phyloP scores from a whole-genome alignment of 2,113 vertebrate species.

The Riparia riparia region DNA sequence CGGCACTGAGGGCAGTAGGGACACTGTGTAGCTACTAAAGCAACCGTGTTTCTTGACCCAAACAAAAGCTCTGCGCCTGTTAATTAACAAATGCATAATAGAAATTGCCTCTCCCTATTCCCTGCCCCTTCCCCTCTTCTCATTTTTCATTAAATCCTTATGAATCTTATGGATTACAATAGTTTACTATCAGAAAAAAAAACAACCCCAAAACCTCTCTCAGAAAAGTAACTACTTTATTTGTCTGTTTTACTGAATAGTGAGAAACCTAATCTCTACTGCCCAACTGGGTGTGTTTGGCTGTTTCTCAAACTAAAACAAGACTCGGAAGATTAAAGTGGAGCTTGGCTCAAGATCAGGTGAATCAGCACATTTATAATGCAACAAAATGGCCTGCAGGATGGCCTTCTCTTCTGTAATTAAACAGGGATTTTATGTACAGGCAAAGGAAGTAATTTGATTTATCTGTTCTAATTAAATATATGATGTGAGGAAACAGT shows the following conservation, averaged over 20 bases:
- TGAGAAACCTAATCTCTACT: background rate
- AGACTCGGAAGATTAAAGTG: constrained; percentile 42
- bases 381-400: constrained; percentile 47
- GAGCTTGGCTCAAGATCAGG: constrained; percentile 53
- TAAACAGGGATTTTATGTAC: background rate
- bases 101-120: background rate
- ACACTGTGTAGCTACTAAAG: background rate
- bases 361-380: constrained; percentile 49
- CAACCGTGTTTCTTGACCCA: background rate
- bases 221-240: constrained; percentile 15
- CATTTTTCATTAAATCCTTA: background rate
- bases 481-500: constrained; percentile 20
- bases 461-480: constrained; percentile 51
- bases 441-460: constrained; percentile 56
- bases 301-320: constrained; percentile 46
- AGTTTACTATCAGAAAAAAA: background rate
- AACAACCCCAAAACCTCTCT: background rate
- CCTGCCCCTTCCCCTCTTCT: background rate
- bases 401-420: constrained; percentile 43
- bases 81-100: background rate
- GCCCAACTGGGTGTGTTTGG: constrained; percentile 46
- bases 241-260: background rate
- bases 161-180: background rate
- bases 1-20: background rate
- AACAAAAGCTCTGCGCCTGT: background rate